A percentile compares a stretch with the other conserved stretches of the same genome.
Conservation (phyloP, 2,797 vertebrate species). For the Tapera naevia region DNA sequence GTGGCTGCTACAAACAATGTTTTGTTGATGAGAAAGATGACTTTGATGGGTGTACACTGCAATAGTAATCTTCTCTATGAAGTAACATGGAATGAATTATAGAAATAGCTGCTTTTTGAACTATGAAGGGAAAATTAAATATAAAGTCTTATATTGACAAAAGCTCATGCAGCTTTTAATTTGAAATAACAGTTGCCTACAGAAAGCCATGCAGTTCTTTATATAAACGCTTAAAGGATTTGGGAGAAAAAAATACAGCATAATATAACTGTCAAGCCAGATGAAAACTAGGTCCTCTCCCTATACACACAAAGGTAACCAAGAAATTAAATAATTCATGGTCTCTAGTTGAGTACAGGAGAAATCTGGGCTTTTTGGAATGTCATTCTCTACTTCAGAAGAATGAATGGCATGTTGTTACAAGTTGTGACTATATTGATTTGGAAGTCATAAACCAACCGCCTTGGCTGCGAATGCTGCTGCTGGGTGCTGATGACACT, state of each 20-base stretch:
- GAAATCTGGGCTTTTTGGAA: constrained; percentile 48
- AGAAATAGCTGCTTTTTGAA: constrained; percentile 67
- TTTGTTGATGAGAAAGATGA: constrained; percentile 73
- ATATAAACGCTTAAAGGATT: not conserved
- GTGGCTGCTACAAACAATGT: constrained; percentile 70
- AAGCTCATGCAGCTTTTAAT: constrained; percentile 57
- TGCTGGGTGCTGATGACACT: constrained; percentile 34
- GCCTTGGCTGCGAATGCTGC: not conserved
- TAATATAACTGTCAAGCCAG: constrained; percentile 48
- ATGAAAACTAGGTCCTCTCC: not conserved
- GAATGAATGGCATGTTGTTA: constrained; percentile 39
- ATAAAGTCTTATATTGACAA: constrained; percentile 56
- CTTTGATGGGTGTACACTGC: constrained; percentile 61
- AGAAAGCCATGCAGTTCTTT: not conserved
- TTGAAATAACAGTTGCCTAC: constrained; percentile 43
- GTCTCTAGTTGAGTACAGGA: constrained; percentile 34
- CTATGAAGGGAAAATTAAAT: constrained; percentile 69
- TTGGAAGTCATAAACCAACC: constrained; percentile 15
- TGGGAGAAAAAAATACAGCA: constrained; percentile 29
- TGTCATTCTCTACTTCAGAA: constrained; percentile 52
- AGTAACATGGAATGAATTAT: constrained; percentile 56
- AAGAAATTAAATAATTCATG: constrained; percentile 73
- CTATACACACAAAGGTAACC: constrained; percentile 52
- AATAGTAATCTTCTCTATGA: constrained; percentile 61
- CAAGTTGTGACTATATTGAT: constrained; percentile 23